Conservation (phyloP, 1,140 invertebrate genomes). For the Teleopsis dalmanni region DNA sequence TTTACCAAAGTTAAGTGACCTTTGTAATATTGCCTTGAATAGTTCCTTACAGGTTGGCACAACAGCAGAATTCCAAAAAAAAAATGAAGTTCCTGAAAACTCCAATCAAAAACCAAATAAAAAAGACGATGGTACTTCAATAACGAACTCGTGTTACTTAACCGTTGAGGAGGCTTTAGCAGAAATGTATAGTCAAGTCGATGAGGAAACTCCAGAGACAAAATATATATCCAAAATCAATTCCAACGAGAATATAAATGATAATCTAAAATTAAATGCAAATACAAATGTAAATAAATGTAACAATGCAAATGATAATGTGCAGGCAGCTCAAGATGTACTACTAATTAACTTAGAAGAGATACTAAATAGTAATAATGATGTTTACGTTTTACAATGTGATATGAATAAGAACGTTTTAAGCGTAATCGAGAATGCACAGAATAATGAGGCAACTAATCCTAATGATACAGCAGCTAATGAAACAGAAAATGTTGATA, state of each 20-base stretch:
- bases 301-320: background rate
- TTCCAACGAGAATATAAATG: slow-evolving; percentile 23
- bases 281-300: slow-evolving; percentile 4
- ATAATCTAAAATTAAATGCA: slow-evolving; percentile 11
- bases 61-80: background rate
- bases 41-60: slow-evolving; percentile 27
- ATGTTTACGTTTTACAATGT: slow-evolving; percentile 40
- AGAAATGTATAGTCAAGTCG: slow-evolving; percentile 39
- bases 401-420: slow-evolving; percentile 38
- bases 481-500: background rate
- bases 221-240: slow-evolving; percentile 24
- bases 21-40: slow-evolving; percentile 44
- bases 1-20: slow-evolving; percentile 44
- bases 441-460: background rate
- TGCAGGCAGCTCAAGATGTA: slow-evolving; percentile 23
- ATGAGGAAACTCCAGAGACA: too few species aligned
- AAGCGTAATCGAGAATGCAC: background rate
- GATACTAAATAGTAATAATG: slow-evolving; percentile 35
- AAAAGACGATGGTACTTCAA: background rate
- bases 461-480: background rate
- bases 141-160: too few species aligned
- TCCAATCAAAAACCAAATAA: background rate
- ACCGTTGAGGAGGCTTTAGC: slow-evolving; percentile 40
- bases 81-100: slow-evolving; percentile 1
- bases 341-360: slow-evolving; percentile 36